These are phyloP conservation scores for Porites lutea DNA, from an alignment of 64 coral and sea anemone genomes.

Conservation along the genomic window DNA sequence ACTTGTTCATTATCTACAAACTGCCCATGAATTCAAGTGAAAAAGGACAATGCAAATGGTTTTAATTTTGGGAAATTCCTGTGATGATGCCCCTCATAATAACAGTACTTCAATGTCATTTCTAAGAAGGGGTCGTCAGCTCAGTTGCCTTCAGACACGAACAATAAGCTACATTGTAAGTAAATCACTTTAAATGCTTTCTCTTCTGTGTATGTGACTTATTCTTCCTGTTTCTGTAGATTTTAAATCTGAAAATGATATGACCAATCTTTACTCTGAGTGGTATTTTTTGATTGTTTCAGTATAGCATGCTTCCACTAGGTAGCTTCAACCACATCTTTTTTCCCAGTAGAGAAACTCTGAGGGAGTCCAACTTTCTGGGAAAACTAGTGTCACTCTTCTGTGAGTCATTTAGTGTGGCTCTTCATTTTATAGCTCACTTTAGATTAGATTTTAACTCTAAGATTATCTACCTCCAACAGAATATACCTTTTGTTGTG, in stretches of 20 bases:
- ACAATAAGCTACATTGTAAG: slow-evolving; percentile 50
- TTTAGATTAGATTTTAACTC: background rate
- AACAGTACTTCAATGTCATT: slow-evolving; percentile 45
- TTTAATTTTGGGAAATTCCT: slow-evolving; percentile 39
- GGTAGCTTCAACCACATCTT: too few relatives aligned
- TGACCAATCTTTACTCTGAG: too few relatives aligned
- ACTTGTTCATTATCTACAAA: background rate
- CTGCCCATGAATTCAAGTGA: slow-evolving; percentile 40
- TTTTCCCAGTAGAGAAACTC: too few relatives aligned
- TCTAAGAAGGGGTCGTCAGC: slow-evolving; percentile 13
- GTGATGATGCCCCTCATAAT: slow-evolving; percentile 10
- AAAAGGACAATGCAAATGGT: slow-evolving; percentile 43
- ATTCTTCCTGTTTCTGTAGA: background rate
- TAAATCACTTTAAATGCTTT: background rate
- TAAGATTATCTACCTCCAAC: background rate
- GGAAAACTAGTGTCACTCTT: too few relatives aligned
- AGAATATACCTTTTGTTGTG: background rate
- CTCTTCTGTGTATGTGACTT: background rate
- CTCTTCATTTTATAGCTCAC: too few relatives aligned
- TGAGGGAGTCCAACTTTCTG: too few relatives aligned
- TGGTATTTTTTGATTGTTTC: too few relatives aligned
- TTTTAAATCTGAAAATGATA: too few relatives aligned
- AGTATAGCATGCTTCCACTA: too few relatives aligned
- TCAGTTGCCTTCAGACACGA: slow-evolving; percentile 13
- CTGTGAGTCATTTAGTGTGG: too few relatives aligned